Base-by-base conservation (phyloP, 2,888 invertebrate species). In the Dichetophora obliterata region DNA sequence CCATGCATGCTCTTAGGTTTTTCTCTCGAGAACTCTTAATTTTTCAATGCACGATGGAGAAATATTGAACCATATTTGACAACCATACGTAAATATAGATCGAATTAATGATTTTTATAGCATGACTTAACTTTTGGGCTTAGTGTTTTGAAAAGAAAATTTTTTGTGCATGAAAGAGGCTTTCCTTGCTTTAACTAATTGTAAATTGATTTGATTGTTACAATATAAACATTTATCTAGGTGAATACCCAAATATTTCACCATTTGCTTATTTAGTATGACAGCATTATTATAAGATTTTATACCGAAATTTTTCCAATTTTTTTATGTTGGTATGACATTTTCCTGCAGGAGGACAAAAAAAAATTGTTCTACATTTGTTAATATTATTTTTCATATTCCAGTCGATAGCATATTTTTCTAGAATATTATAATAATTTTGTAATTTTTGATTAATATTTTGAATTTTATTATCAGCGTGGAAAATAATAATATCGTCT, bases 401-500 rank as follows among this genome's bases (percentile, higher is more conserved):
- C 70, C 70, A 73, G 6, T 69, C 69, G 14, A 0, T 43, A 0
- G 75, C 22, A 22, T 69, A 78, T 37, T 78, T 61, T 27, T 68
- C 72, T 27, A 75, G 14, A 11, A 24, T 59, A 5, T 71, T 34
- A 54, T 75, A 75, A 3, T 63, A 37, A 0, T n/a, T 2, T 43
- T 75, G 74, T 4, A 77, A 16, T 4, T 70, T 69, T 14, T 14
- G 0, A 50, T 77, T 77, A 24, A 74, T 77, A 50, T 77, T 66
- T 11, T 6, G 1, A 1, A 76, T 61, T 52, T 34, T 73, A 19
- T 72, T 16, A 37, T 57, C 76, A 3, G 24, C 31, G 14, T 75
- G 57, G 22, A 37, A 76, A 34, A 74, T 70, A 14, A 75, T 75
- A 5, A 77, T 72, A 61, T 77, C 75, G 48, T 77, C 77, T 1